Percentiles rank a stretch among this genome's conserved stretches.
Evolutionary conservation across 2,888 invertebrate genomes (phyloP).

Genomic region (Tineola bisselliella): DNA sequence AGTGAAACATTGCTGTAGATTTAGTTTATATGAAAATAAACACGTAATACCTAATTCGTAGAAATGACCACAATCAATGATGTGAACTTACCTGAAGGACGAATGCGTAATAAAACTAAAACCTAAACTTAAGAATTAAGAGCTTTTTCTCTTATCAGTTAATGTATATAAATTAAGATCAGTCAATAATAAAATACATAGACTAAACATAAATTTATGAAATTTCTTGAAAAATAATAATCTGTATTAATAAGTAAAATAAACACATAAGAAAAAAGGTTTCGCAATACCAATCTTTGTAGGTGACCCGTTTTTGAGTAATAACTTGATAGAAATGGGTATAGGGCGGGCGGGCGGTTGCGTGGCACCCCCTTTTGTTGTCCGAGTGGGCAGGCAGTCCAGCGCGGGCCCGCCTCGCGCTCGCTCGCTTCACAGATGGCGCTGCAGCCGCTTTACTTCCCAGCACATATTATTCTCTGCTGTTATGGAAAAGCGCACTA

Average conservation of each 20-base stretch:
- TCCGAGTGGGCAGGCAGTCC: conserved; percentile 3
- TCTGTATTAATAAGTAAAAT: too few species aligned
- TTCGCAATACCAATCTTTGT: background rate
- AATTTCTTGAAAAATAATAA: too few species aligned
- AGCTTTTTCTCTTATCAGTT: too few species aligned
- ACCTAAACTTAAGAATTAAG: too few species aligned
- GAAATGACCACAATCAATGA: background rate
- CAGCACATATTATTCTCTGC: background rate
- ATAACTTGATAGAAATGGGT: conserved; percentile 40
- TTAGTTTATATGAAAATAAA: background rate
- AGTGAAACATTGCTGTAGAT: background rate
- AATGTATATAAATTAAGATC: too few species aligned
- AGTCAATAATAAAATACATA: too few species aligned
- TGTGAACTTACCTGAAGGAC: background rate
- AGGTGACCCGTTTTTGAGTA: conserved; percentile 53
- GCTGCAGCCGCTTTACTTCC: background rate
- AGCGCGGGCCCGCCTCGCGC: conserved; percentile 51
- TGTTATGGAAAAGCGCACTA: conserved; percentile 20
- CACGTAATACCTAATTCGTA: background rate
- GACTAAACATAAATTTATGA: too few species aligned
- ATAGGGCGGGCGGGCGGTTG: conserved; percentile 23
- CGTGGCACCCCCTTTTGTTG: conserved; percentile 4
- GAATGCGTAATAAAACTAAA: background rate
- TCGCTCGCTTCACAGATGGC: conserved; percentile 35
- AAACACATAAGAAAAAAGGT: background rate